Evolutionary conservation across 2,113 vertebrate species (phyloP), one percentile per base, ranked within the genome.

Genomic region (Lepus timidus): DNA sequence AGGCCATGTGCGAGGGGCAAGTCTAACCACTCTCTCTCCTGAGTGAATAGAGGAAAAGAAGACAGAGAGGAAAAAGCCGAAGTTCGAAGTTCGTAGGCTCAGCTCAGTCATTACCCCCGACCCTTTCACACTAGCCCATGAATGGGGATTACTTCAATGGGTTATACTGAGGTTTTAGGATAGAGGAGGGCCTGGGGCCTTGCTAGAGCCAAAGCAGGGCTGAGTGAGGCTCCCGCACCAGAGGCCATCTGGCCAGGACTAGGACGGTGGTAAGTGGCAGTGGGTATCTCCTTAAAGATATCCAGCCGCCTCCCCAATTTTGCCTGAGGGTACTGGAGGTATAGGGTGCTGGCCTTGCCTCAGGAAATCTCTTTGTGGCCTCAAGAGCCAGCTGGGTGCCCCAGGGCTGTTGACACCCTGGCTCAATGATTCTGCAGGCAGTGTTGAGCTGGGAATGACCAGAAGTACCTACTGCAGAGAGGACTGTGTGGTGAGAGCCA

Each of bases 391-490:
- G 65, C 51, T 92, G 85, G 74, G 39, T 86, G 58, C 73, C 68
- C 88, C 19, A 85, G 89, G 39, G 23, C 39, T 71, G 2, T 76
- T 81, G 71, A n/a, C 68, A 87, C 68, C 67, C 68, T 95, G 75
- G 52, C 65, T 88, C 12, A 0, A 33, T 85, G 85, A 88, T 88
- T 85, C 62, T 92, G 33, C 51, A 95, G 88, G 78, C 44, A 88
- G 71, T 94, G n/a, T 49, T 55, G 13, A 83, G 64, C 62, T 89
- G 61, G 20, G 5, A 17, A 62, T 44, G 10, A 20, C 7, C 0
- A 33, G 76, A 5, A 67, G 33, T 36, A 93, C 73, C 88, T 82
- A 90, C 73, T 92, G 79, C 88, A 78, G 70, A 88, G 44, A 83
- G 44, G 79, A 83, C 78, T 88, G 29, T 70, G 17, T 33, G 39